Percentiles rank a stretch among this genome's conserved stretches.
Conservation (phyloP, 2,888 invertebrate species). For the Baccha elongata region DNA sequence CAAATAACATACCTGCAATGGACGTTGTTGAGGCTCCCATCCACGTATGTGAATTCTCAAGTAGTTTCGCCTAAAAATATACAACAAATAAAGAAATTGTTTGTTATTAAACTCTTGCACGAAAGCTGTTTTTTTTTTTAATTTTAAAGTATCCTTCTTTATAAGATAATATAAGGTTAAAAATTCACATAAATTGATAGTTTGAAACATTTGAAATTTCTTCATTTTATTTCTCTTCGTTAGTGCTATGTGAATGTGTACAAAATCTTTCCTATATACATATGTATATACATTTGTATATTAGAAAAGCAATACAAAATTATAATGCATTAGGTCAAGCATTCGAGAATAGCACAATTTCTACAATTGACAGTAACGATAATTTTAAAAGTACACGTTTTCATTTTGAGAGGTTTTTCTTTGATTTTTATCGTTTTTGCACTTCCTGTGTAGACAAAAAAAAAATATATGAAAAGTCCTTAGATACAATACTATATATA, state of each 20-base stretch:
- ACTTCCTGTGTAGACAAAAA: constrained; percentile 58
- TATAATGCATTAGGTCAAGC: constrained; percentile 69
- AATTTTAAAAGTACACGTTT: constrained; percentile 67
- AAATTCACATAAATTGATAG: background rate
- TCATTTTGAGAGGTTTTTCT: constrained; percentile 47
- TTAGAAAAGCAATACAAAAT: constrained; percentile 35
- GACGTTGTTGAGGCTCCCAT: constrained; percentile 94
- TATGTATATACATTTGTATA: too few species aligned
- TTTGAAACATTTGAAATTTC: background rate
- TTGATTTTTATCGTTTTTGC: constrained; percentile 61
- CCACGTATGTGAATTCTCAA: constrained; percentile 96
- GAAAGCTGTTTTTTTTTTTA: constrained; percentile 17
- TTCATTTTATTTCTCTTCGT: background rate
- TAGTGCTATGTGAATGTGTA: too few species aligned
- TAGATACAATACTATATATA: constrained; percentile 39
- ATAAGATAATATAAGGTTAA: constrained; percentile 2
- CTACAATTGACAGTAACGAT: constrained; percentile 66
- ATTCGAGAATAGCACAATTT: constrained; percentile 44
- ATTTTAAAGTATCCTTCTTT: background rate
- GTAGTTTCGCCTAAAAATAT: constrained; percentile 93
- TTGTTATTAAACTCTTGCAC: constrained; percentile 37
- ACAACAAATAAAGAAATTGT: constrained; percentile 78
- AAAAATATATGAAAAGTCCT: constrained; percentile 30
- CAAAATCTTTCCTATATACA: too few species aligned
- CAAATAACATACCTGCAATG: constrained; percentile 90